These are phyloP conservation scores for Agrilus cyanescens DNA, from an alignment of 2,888 invertebrate species.

Conservation along the genomic window DNA sequence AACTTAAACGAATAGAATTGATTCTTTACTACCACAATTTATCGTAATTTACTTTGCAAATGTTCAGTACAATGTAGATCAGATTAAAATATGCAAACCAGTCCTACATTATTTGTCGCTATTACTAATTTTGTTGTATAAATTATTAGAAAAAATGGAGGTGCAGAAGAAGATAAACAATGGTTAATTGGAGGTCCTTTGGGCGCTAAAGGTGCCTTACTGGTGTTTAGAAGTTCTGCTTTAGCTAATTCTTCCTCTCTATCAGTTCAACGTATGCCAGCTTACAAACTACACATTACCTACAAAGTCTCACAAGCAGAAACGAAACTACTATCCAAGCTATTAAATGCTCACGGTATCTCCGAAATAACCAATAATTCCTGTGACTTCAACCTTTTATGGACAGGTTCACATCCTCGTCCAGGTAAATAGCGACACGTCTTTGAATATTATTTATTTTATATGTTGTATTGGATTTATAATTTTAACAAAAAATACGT, in stretches of 20 bases:
- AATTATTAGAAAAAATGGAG: neutral
- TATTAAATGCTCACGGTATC: constrained; percentile 68
- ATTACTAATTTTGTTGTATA: neutral
- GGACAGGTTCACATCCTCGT: constrained; percentile 89
- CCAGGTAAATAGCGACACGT: constrained; percentile 44
- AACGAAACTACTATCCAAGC: constrained; percentile 62
- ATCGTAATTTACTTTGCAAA: too few relatives aligned
- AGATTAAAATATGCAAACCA: neutral
- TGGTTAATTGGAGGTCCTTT: constrained; percentile 32
- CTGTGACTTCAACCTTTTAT: constrained; percentile 71
- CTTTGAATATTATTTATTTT: neutral
- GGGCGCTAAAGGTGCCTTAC: constrained; percentile 51
- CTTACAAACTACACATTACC: constrained; percentile 56
- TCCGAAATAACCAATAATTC: constrained; percentile 60
- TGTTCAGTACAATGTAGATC: too few relatives aligned
- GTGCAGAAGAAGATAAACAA: constrained; percentile 16
- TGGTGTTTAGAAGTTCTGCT: constrained; percentile 56
- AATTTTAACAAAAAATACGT: too few relatives aligned
- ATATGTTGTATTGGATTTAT: too few relatives aligned
- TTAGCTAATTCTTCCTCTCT: constrained; percentile 36
- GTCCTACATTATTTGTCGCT: neutral
- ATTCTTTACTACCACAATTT: too few relatives aligned
- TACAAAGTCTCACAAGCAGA: constrained; percentile 72
- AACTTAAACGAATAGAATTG: too few relatives aligned
- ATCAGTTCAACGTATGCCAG: constrained; percentile 46